phyloP scores from a whole-genome alignment of 2,888 invertebrate species.

The Torymus tubicola region DNA sequence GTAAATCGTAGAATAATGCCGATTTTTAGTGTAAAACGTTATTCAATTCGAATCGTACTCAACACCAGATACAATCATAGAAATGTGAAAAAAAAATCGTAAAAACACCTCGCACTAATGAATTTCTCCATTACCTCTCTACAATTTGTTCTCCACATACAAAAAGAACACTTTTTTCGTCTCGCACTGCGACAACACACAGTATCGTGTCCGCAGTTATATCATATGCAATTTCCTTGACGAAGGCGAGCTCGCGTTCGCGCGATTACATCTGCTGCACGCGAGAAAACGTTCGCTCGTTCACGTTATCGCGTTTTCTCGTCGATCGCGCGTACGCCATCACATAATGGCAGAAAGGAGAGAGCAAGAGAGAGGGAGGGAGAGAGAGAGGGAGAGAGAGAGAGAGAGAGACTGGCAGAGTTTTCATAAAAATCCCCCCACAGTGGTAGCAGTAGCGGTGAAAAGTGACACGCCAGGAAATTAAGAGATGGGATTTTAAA shows the following conservation, averaged over 20 bases:
- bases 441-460: conserved; percentile 60
- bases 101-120: no score
- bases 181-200: conserved; percentile 35
- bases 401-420: conserved; percentile 55
- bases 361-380: no score
- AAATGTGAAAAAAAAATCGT: no score
- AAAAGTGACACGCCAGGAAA: conserved; percentile 73
- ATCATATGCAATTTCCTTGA: conserved; percentile 62
- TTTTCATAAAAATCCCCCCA: conserved; percentile 68
- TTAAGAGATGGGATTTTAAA: conserved; percentile 75
- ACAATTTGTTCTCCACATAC: conserved; percentile 35
- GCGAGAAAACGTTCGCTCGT: conserved; percentile 53
- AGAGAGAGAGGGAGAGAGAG: no score
- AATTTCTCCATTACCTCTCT: background rate
- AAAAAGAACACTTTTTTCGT: background rate
- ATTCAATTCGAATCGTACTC: no score
- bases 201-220: background rate
- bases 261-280: conserved; percentile 54
- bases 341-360: no score
- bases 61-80: no score
- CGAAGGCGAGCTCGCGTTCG: conserved; percentile 34
- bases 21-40: no score
- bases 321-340: conserved; percentile 48
- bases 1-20: no score
- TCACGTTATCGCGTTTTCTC: conserved; percentile 59